Percentiles rank a stretch among this genome's conserved stretches.
Conservation (phyloP, 2,113 vertebrate species). For the Lynx canadensis region DNA sequence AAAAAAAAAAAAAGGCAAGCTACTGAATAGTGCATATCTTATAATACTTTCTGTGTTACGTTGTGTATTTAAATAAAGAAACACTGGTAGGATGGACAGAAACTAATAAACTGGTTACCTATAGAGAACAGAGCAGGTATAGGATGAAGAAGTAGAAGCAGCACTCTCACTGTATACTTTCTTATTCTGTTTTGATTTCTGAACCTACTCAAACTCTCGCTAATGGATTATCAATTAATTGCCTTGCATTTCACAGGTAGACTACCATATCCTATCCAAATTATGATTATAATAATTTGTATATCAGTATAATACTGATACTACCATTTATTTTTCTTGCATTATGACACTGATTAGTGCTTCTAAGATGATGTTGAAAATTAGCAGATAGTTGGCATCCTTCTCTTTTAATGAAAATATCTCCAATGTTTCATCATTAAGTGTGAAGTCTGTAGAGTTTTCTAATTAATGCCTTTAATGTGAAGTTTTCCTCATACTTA, state of each 20-base stretch:
- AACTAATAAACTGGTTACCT: not conserved
- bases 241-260: not conserved
- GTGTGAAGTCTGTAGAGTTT: not conserved
- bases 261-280: not conserved
- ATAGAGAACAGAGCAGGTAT: not conserved
- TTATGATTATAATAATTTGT: not conserved
- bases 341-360: not conserved
- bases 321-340: not conserved
- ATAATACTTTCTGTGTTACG: not conserved
- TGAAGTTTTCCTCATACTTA: not conserved
- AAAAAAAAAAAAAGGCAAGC: not conserved
- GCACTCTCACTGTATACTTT: not conserved
- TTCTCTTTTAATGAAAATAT: slow-evolving; percentile 38
- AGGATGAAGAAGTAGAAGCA: not conserved
- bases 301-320: not conserved
- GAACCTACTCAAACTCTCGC: not conserved
- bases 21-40: not conserved
- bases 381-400: not conserved
- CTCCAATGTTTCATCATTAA: not conserved
- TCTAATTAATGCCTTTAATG: not conserved
- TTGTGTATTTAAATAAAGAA: not conserved
- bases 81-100: not conserved
- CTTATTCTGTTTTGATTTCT: not conserved
- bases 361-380: not conserved
- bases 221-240: slow-evolving; percentile 26